A percentile compares a stretch with the other conserved stretches of the same genome.
phyloP scores from a whole-genome alignment of 1,140 invertebrate species.

The Cyclargus thomasi region DNA sequence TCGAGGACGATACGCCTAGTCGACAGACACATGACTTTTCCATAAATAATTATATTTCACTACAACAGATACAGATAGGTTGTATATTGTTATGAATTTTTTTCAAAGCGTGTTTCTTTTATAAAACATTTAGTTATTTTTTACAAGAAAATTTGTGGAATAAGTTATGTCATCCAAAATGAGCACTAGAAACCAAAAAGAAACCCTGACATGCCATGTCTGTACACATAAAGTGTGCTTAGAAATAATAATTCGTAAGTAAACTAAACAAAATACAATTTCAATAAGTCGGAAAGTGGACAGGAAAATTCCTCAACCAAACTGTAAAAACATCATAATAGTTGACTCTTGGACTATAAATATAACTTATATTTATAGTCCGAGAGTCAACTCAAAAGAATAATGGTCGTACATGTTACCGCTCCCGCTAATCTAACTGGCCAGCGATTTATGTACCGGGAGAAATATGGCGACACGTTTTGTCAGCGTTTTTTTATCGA shows the following conservation, averaged over 20 bases:
- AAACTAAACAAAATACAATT: no score
- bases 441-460: slow-evolving; percentile 31
- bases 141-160: no score
- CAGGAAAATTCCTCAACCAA: slow-evolving; percentile 26
- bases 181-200: no score
- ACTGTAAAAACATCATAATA: slow-evolving; percentile 32
- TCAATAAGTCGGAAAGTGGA: neutral
- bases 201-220: no score
- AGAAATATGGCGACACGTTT: slow-evolving; percentile 27
- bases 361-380: slow-evolving; percentile 34
- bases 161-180: no score
- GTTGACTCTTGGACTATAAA: no score
- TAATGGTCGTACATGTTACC: slow-evolving; percentile 43
- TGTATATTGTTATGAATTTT: neutral
- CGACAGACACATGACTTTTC: neutral
- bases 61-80: neutral
- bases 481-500: slow-evolving; percentile 26
- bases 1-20: neutral
- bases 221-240: no score
- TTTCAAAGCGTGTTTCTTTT: neutral
- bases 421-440: slow-evolving; percentile 35
- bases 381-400: slow-evolving; percentile 41
- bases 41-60: neutral
- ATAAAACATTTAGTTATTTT: no score
- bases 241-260: no score